Conservation (phyloP, 1,140 invertebrate genomes). For the Holcopasites calliopsidis region DNA sequence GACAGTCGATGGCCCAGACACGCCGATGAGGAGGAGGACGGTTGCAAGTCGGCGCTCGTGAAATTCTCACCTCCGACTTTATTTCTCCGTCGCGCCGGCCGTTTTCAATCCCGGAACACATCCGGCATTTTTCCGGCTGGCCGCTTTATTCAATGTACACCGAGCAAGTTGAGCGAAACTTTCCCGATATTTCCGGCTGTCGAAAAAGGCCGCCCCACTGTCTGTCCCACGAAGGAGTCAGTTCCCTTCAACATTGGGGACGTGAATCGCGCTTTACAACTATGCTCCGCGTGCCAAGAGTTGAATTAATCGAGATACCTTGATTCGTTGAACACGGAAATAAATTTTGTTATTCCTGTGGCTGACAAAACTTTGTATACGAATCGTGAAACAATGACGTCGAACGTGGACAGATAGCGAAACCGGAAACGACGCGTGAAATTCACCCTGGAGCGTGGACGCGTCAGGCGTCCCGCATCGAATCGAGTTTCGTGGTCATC, state of each 20-base stretch:
- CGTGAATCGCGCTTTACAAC: constrained; percentile 17
- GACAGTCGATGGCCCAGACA: constrained; percentile 14
- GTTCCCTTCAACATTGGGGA: not conserved
- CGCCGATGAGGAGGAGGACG: not conserved
- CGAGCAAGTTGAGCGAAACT: constrained; percentile 37
- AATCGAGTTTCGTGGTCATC: constrained; percentile 20
- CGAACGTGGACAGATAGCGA: no score
- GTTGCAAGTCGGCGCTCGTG: constrained; percentile 38
- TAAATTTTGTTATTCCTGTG: no score
- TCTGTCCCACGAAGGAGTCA: not conserved
- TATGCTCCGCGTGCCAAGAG: not conserved
- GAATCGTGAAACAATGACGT: no score
- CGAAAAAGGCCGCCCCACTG: not conserved
- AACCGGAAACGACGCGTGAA: not conserved
- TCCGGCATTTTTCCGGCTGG: constrained; percentile 35
- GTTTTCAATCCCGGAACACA: constrained; percentile 41
- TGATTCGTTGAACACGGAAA: constrained; percentile 35
- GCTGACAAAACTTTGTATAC: no score
- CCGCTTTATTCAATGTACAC: constrained; percentile 42
- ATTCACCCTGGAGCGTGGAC: constrained; percentile 3
- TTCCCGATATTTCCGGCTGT: constrained; percentile 32
- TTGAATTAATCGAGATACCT: constrained; percentile 35
- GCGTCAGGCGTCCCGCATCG: constrained; percentile 14
- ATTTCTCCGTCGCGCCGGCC: not conserved
- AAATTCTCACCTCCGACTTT: constrained; percentile 38